These are phyloP conservation scores for Linyphia triangularis DNA, from an alignment of 2,888 invertebrate species.

Conservation along the genomic window DNA sequence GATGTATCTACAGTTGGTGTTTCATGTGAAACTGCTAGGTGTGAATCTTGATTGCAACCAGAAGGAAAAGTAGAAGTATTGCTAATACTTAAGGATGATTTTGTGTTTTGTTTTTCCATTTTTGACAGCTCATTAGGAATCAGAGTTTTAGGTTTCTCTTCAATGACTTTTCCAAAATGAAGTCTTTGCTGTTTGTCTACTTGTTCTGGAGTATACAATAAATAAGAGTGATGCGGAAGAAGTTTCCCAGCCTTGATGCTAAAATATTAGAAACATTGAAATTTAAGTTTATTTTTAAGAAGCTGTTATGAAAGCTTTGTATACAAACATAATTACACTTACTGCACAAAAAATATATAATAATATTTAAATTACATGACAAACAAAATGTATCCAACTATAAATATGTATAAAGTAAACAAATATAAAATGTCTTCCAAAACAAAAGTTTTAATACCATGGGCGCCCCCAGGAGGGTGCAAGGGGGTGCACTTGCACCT, in stretches of 20 bases:
- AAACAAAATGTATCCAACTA: neutral
- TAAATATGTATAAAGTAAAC: neutral
- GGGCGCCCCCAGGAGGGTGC: too few species aligned
- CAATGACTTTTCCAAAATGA: neutral
- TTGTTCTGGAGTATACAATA: constrained; percentile 59
- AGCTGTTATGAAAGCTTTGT: too few species aligned
- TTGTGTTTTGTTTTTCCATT: too few species aligned
- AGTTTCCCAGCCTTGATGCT: constrained; percentile 69
- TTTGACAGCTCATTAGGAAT: neutral
- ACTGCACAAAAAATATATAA: neutral
- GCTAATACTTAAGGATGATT: neutral
- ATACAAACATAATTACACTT: neutral
- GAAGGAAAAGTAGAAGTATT: neutral
- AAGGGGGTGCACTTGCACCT: too few species aligned
- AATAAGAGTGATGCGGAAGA: constrained; percentile 51
- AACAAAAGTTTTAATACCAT: too few species aligned
- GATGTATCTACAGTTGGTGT: neutral
- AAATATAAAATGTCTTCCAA: neutral
- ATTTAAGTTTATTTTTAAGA: neutral
- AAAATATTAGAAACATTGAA: constrained; percentile 23
- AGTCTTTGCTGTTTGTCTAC: constrained; percentile 60
- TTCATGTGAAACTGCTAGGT: neutral
- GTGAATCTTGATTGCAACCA: neutral
- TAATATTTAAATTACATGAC: neutral
- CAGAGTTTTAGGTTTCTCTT: neutral